Evolutionary conservation across 2,888 invertebrate genomes (phyloP), one percentile per base, ranked within the genome.

Genomic region (Pseudolycoriella hygida): DNA sequence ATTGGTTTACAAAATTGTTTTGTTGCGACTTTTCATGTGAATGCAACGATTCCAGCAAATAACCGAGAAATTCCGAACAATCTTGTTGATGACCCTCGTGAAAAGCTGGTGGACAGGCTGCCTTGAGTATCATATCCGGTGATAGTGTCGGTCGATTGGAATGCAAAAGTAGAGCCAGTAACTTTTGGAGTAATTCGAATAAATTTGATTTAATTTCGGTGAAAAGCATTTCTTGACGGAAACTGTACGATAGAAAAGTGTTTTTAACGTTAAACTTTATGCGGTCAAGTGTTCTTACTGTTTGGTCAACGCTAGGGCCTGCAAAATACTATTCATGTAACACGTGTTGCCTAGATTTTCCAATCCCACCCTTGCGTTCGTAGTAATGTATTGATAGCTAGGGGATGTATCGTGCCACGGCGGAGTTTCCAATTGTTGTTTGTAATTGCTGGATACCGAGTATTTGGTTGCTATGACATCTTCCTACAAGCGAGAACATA

Each of bases 251-350:
- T 10, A 44, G 39, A 47, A 39, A 41, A 40, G 42, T 45, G 39
- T 37, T 46, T 19, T 6, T 11, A 15, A 42, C 10, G 17, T 17
- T 17, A 40, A 17, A 46, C n/a, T 44, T 17, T 14, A 17, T 19
- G 11, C 11, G 30, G 30, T 11, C 30, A 30, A 34, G 5, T 39
- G 20, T 50, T 70, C 73, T 69, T 58, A 75, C 72, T 78, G 76
- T 60, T 77, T 78, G 19, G 87, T 85, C 74, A 85, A 81, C 46
- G 79, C 79, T 37, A 89, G 66, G 0, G 87, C 84, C 61, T 89
- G 89, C 48, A 88, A 64, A 2, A 87, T 79, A 58, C 86, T 85
- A 64, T 89, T 89, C 81, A 88, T 82, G 55, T 87, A 89, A 60
- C 89, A 89, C 0, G 88, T 88, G 56, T 88, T 89, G 20, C 88